Base-by-base conservation (phyloP, 2,888 invertebrate genomes). In the Stegophylla sp. region DNA sequence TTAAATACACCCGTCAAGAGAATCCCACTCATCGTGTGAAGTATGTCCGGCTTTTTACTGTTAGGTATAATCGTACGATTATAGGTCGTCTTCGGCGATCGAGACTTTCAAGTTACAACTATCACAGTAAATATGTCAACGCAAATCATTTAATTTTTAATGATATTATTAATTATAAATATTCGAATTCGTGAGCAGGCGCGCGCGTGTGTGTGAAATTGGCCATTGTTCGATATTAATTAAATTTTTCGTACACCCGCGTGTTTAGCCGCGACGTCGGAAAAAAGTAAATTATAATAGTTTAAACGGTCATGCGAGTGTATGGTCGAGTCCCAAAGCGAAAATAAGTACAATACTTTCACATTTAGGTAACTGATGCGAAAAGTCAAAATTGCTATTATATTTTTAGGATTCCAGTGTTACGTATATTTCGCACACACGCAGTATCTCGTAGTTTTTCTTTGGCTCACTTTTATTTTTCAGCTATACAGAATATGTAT, bases 361-460 rank as follows among this genome's bases (percentile, higher is more conserved):
- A 74, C 74, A 74, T 74, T 61, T 61, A n/a, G 45, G 61, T 61
- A 61, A 63, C 61, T 74, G 74, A 74, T 74, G 74, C 61, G 74
- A 74, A 74, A 74, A 74, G 59, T 74, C 59, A 63, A 59, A n/a
- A 74, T 45, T 45, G 63, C n/a, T 48, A 61, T 74, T 51, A 69
- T 34, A 28, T 69, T 53, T 69, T 34, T 69, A 20, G 51, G 34
- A 51, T 28, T 51, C 26, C 34, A 15, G 15, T 61, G 7, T 15
- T 34, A 66, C 13, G 13, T 15, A 20, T 34, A 20, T 20, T 20
- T 71, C 53, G 28, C 71, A 71, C 53, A n/a, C 71, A 71, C n/a
- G 71, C 15, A 12, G 34, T 34, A n/a, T 23, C 20, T 20, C 20
- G 20, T 5, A 53, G 34, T 53, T 20, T 51, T 56, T 12, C 1